Conservation (phyloP, 2,888 invertebrate genomes). For the Erpobdella octoculata region DNA sequence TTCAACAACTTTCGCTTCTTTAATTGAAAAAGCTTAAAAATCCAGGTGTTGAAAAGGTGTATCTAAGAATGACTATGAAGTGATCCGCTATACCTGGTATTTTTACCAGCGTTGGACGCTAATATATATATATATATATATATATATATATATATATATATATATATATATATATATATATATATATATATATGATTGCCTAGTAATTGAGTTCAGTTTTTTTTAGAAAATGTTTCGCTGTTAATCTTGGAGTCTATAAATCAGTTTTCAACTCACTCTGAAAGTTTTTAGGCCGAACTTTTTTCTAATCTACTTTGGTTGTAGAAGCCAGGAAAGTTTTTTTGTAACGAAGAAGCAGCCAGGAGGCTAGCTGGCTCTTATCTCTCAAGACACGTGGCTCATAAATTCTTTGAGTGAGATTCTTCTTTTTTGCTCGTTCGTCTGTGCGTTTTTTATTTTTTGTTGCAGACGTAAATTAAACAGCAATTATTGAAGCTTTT, state of each 20-base stretch:
- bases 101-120: too few relatives aligned
- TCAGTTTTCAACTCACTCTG: background rate
- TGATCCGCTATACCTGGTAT: too few relatives aligned
- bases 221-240: background rate
- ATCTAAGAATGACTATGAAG: too few relatives aligned
- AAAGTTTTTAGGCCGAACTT: background rate
- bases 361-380: background rate
- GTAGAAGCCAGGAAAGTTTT: too few relatives aligned
- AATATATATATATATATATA: too few relatives aligned
- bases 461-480: too few relatives aligned
- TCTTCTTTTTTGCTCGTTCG: too few relatives aligned
- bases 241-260: background rate
- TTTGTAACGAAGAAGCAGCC: background rate
- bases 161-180: conserved; percentile 2
- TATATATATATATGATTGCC: background rate
- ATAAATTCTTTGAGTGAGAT: conserved; percentile 2
- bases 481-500: too few relatives aligned
- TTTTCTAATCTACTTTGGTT: background rate
- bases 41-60: too few relatives aligned
- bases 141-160: background rate
- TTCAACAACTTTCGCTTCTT: too few relatives aligned
- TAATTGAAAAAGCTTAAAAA: too few relatives aligned
- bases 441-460: too few relatives aligned
- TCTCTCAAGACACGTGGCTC: background rate
- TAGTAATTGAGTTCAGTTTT: background rate